These are phyloP conservation scores for Drosophila elegans DNA, from an alignment of 1,140 invertebrate genomes.

Conservation along the genomic window DNA sequence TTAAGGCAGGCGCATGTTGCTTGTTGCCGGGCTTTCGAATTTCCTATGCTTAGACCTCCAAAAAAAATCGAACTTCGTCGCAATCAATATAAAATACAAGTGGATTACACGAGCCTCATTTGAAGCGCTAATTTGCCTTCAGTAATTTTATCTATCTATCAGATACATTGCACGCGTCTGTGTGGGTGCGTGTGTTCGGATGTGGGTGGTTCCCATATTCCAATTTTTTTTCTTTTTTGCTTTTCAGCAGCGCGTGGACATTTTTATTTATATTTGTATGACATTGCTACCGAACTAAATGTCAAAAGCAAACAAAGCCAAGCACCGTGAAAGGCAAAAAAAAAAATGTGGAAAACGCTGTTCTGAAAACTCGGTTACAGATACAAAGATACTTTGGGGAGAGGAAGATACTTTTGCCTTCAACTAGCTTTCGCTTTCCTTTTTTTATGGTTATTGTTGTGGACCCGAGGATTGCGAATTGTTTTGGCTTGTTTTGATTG, in stretches of 20 bases:
- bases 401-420: conserved; percentile 59
- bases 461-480: conserved; percentile 9
- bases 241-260: conserved; percentile 66
- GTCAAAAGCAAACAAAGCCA: conserved; percentile 75
- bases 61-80: conserved; percentile 23
- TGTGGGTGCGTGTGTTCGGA: conserved; percentile 34
- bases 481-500: conserved; percentile 21
- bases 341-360: conserved; percentile 56
- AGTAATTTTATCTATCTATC: conserved; percentile 33
- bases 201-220: conserved; percentile 44
- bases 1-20: conserved; percentile 15
- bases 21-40: conserved; percentile 5
- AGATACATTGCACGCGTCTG: conserved; percentile 28
- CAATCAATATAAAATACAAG: conserved; percentile 50
- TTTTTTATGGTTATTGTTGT: conserved; percentile 37
- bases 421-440: conserved; percentile 62
- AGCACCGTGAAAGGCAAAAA: conserved; percentile 51
- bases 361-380: conserved; percentile 43
- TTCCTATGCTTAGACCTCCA: background rate
- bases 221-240: conserved; percentile 21
- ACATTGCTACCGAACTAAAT: conserved; percentile 76
- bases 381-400: conserved; percentile 34
- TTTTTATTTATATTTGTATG: conserved; percentile 79
- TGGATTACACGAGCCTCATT: conserved; percentile 27
- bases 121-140: conserved; percentile 43